Evolutionary conservation across 2,888 invertebrate species (phyloP), one percentile per base, ranked within the genome.

Genomic region (Rhyacophila evoluta): DNA sequence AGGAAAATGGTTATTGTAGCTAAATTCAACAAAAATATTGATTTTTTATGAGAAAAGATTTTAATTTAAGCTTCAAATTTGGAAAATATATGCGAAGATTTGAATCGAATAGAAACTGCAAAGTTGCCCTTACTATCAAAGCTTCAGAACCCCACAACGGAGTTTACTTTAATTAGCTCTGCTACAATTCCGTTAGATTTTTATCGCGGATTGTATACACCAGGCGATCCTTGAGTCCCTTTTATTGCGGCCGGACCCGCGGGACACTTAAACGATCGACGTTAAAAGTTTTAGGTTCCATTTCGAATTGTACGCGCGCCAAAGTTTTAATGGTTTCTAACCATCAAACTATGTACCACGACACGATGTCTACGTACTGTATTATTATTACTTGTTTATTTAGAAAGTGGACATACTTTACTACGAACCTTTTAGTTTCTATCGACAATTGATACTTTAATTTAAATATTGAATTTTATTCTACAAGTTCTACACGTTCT

Each of bases 201-300:
- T 55, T 55, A 55, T 55, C 55, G 25, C 55, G 55, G 25, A 55
- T 55, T 55, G 55, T 55, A 55, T 25, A 15, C 55, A 55, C 15
- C 19, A 1, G 55, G 55, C 55, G 25, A 55, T 55, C 55, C 55
- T 2, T 25, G 55, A 25, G 55, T 55, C 55, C 55, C 19, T 55
- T 55, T 55, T 55, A 55, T 55, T 55, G 55, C 55, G 55, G 55
- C 55, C 10, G 55, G 55, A 25, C 55, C 55, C 55, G 55, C 55
- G 55, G 55, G 55, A 55, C 55, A 55, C 55, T 55, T 55, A 55
- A 55, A 55, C 55, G 55, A 55, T 55, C 55, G 55, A 55, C 55
- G 55, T 55, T 39, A 55, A 55, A 55, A 55, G 55, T 55, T 55
- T 55, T 19, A 55, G 55, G 55, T 55, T 19, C 55, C 55, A 55